A percentile compares a stretch with the other conserved stretches of the same genome.
Evolutionary conservation across 2,797 vertebrate genomes (phyloP).

Genomic region (Amniataba percoides): DNA sequence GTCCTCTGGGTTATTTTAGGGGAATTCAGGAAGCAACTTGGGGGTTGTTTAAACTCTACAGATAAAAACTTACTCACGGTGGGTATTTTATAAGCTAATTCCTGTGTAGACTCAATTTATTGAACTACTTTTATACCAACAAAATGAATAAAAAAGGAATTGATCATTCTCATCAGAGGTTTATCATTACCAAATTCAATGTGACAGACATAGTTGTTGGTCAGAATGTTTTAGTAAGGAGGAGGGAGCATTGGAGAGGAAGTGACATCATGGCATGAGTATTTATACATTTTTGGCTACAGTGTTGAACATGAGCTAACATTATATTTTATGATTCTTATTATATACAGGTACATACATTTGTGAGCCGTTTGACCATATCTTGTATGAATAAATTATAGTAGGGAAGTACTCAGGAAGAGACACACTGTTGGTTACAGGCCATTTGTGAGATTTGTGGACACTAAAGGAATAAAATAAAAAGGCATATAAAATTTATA

Average conservation of each 20-base stretch:
- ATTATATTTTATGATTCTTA: background rate
- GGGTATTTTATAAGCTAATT: conserved; percentile 9
- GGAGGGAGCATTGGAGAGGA: background rate
- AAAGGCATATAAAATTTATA: background rate
- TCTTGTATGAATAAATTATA: too few species aligned
- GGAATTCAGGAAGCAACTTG: conserved; percentile 24
- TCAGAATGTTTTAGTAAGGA: background rate
- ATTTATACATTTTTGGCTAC: background rate
- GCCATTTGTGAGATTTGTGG: background rate
- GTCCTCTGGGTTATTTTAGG: conserved; percentile 12
- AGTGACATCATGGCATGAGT: too few species aligned
- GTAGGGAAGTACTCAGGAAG: background rate
- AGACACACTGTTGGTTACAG: background rate
- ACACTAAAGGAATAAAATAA: background rate
- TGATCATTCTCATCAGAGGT: background rate
- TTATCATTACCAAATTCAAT: background rate
- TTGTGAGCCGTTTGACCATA: too few species aligned
- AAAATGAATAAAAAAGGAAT: background rate
- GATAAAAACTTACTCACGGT: background rate
- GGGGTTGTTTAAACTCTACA: conserved; percentile 3
- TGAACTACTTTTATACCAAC: background rate
- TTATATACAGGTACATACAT: too few species aligned
- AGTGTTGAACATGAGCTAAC: background rate
- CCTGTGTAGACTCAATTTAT: background rate
- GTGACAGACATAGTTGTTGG: background rate